Conservation (phyloP, 2,113 vertebrate species). For the Centropus unirufus region DNA sequence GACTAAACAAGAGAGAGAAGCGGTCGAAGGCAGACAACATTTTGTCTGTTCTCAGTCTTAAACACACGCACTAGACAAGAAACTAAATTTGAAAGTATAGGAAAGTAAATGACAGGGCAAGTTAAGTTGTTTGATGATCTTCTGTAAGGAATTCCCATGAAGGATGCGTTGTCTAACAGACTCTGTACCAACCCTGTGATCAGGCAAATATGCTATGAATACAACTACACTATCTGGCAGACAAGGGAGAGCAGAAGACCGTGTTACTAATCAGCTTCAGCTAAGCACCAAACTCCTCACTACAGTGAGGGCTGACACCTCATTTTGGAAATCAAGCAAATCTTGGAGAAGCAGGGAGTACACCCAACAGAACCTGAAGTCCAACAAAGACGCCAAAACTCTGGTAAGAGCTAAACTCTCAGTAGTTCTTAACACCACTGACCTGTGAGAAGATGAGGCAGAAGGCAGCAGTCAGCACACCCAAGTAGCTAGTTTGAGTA, state of each 20-base stretch:
- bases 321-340: background rate
- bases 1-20: background rate
- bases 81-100: background rate
- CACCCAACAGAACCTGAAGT: background rate
- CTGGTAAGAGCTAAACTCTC: background rate
- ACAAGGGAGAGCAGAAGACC: background rate
- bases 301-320: background rate
- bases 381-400: background rate
- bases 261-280: background rate
- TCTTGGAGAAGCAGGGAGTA: too few species aligned
- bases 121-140: background rate
- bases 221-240: background rate
- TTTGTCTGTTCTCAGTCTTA: background rate
- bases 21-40: background rate
- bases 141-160: background rate
- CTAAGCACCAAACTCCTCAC: background rate
- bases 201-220: background rate
- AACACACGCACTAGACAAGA: background rate
- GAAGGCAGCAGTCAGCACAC: background rate
- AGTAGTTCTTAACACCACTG: background rate
- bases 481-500: background rate
- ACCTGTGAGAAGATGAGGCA: background rate
- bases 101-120: background rate
- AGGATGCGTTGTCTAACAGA: background rate
- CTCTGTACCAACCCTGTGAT: background rate